Conservation (phyloP, 1,140 invertebrate genomes). For the Anoplophora glabripennis region DNA sequence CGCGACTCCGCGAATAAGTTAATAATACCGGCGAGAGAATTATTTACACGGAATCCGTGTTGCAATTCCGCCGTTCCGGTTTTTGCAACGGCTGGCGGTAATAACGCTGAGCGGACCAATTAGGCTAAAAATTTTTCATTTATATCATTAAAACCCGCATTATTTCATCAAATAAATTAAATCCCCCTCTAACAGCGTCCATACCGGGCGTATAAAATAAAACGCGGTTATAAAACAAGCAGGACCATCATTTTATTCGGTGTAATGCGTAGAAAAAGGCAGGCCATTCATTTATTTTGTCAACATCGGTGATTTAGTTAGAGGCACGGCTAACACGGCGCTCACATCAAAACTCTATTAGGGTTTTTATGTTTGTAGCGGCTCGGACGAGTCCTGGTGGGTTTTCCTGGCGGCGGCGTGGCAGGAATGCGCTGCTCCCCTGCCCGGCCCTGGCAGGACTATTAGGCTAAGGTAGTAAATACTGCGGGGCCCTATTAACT, state of each 20-base stretch:
- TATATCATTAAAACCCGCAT: not conserved
- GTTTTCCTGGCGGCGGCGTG: not conserved
- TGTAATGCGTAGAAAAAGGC: constrained; percentile 24
- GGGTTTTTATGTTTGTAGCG: constrained; percentile 22
- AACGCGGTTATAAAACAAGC: constrained; percentile 25
- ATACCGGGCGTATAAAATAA: constrained; percentile 17
- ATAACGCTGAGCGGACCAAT: not conserved
- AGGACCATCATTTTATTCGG: constrained; percentile 20
- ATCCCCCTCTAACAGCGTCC: not conserved
- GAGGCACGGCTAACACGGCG: constrained; percentile 9
- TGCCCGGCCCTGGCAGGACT: constrained; percentile 6
- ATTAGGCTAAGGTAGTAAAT: constrained; percentile 30
- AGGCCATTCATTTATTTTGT: constrained; percentile 29
- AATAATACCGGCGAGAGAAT: too few relatives aligned
- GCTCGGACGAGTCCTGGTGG: constrained; percentile 7
- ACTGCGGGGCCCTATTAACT: constrained; percentile 33
- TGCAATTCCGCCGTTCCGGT: not conserved
- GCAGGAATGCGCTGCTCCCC: constrained; percentile 12
- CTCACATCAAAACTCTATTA: constrained; percentile 30
- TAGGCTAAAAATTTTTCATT: not conserved
- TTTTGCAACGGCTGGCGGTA: not conserved
- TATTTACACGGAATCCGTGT: too few relatives aligned
- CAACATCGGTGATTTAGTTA: constrained; percentile 30
- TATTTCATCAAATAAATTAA: constrained; percentile 7
- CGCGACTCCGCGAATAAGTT: too few relatives aligned